Evolutionary conservation across 2,888 invertebrate species (phyloP), one percentile per base, ranked within the genome.

Genomic region (Tetropium fuscum): DNA sequence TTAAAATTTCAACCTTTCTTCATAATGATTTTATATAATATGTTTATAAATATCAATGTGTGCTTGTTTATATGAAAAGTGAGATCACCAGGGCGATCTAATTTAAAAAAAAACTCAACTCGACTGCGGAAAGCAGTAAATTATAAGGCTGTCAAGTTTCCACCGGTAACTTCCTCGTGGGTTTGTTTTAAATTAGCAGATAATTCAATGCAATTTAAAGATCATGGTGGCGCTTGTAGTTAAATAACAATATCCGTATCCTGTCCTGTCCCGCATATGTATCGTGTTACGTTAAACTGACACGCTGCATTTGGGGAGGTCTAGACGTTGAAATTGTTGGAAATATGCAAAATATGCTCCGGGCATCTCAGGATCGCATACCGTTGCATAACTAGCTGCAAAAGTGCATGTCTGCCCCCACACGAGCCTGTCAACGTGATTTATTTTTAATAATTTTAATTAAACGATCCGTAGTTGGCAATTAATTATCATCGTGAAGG

Each of bases 201-300:
- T 64, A 60, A 61, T 67, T 58, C 54, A 44, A 53, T 45, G 48
- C 44, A 58, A 60, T 62, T 60, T 44, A 38, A 18, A 58, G 19
- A 53, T 38, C 45, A 48, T 55, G 58, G 56, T 61, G 64, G 62
- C 59, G 64, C 58, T 65, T 57, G 41, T 32, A 58, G 56, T 58
- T 59, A 65, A 65, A 60, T 58, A 60, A 65, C 58, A 57, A 65
- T 65, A 65, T 65, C 65, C 65, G 65, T 47, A 65, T 65, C 65
- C 65, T 65, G 65, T 60, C 58, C 48, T 40, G 27, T 25, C 8
- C 16, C 51, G 40, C 63, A 64, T 57, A 44, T 64, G 64, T 60
- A 16, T 48, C 49, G 34, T 11, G 20, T 55, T 49, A 16, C 53
- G 20, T 27, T 32, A 38, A 32, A 49, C 54, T 44, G 44, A 55